Evolutionary conservation across 2,113 vertebrate genomes (phyloP).

Genomic region (Ictalurus punctatus): DNA sequence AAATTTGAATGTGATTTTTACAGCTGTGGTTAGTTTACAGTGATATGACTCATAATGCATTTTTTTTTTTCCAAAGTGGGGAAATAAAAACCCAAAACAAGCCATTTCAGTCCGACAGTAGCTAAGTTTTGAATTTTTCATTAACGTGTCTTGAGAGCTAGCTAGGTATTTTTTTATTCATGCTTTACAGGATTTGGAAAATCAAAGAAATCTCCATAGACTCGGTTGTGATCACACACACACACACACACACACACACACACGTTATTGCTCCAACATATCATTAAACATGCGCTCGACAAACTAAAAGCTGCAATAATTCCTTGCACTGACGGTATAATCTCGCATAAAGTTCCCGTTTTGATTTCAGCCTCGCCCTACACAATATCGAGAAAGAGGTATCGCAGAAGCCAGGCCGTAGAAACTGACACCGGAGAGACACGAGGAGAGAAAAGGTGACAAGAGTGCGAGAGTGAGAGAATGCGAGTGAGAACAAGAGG

Average conservation of each 20-base stretch:
- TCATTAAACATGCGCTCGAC: too few species aligned
- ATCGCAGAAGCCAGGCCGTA: conserved; percentile 36
- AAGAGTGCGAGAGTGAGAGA: conserved; percentile 30
- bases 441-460: conserved; percentile 40
- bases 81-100: background rate
- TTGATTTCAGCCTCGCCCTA: background rate
- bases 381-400: conserved; percentile 16
- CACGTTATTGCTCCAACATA: background rate
- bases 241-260: conserved; percentile 7
- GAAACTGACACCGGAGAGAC: conserved; percentile 45
- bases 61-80: background rate
- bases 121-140: conserved; percentile 13
- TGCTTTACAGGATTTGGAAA: conserved; percentile 15
- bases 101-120: background rate
- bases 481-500: conserved; percentile 26
- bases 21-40: background rate
- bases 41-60: background rate
- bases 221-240: conserved; percentile 30
- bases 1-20: background rate
- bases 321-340: background rate
- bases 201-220: conserved; percentile 2
- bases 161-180: conserved; percentile 35
- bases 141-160: conserved; percentile 40
- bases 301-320: background rate
- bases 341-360: background rate